These are phyloP conservation scores for Salticus scenicus DNA, from an alignment of 2,888 invertebrate genomes.

Conservation along the genomic window DNA sequence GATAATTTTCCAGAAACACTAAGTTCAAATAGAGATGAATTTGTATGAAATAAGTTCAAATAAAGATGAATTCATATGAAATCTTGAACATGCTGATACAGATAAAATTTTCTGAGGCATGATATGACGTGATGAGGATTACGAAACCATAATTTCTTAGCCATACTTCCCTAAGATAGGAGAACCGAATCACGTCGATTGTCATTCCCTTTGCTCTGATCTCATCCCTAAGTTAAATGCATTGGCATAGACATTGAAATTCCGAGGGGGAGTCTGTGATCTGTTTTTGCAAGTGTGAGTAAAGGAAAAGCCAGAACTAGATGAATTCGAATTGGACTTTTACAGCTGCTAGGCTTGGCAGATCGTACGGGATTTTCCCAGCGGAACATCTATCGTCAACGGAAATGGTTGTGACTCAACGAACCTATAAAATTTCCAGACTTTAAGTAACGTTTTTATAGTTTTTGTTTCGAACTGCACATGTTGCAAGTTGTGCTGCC, in stretches of 20 bases:
- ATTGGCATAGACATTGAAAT: not conserved
- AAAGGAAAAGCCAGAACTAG: conserved; percentile 20
- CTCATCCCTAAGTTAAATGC: not conserved
- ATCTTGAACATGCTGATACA: conserved; percentile 31
- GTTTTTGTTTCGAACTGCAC: not conserved
- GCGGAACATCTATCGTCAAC: conserved; percentile 28
- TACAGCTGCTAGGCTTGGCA: conserved; percentile 36
- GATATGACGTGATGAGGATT: conserved; percentile 30
- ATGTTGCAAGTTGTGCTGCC: not conserved
- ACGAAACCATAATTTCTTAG: not conserved
- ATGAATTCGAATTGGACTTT: conserved; percentile 52
- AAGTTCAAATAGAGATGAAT: conserved; percentile 6
- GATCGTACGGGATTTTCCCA: conserved; percentile 9
- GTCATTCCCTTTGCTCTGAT: not conserved
- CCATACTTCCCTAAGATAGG: not conserved
- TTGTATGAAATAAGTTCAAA: too few relatives aligned
- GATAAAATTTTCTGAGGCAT: conserved; percentile 47
- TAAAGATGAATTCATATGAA: conserved; percentile 46
- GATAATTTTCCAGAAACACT: not conserved
- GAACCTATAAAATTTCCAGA: conserved; percentile 4
- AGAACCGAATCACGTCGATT: not conserved
- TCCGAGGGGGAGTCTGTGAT: conserved; percentile 10
- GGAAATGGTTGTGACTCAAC: conserved; percentile 42
- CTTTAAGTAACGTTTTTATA: not conserved
- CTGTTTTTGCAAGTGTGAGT: conserved; percentile 35